Evolutionary conservation across 1,140 invertebrate species (phyloP).

Genomic region (Dryas iulia): DNA sequence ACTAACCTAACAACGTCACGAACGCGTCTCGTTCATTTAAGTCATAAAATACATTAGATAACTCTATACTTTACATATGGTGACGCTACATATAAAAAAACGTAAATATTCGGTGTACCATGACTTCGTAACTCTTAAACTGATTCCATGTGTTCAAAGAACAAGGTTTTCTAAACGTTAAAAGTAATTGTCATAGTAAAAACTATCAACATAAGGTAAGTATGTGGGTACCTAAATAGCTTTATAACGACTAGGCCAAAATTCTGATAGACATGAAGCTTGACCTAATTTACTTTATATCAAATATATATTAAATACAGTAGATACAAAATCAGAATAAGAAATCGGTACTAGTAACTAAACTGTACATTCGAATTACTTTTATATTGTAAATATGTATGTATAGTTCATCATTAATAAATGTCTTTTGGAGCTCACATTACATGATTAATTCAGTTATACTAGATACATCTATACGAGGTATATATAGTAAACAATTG

Average conservation of each 20-base stretch:
- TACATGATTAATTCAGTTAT: no score
- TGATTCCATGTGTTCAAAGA: no score
- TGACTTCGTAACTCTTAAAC: no score
- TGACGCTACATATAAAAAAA: background rate
- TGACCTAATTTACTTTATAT: background rate
- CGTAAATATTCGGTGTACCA: no score
- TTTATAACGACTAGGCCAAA: background rate
- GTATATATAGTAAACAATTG: no score
- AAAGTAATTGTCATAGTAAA: background rate
- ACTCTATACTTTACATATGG: constrained; percentile 7
- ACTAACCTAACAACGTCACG: constrained; percentile 34
- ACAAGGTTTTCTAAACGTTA: no score
- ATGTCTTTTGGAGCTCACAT: no score
- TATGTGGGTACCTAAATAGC: no score
- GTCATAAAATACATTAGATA: constrained; percentile 27
- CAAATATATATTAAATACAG: background rate
- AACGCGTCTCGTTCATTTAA: constrained; percentile 30
- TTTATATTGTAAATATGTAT: background rate
- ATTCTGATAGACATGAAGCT: background rate
- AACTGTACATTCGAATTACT: background rate
- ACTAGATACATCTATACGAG: no score
- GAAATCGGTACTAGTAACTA: background rate
- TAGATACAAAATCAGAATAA: background rate
- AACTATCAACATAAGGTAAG: no score
- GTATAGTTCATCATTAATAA: no score